These are phyloP conservation scores for Anthonomus grandis DNA, from an alignment of 1,140 invertebrate genomes.

Conservation along the genomic window DNA sequence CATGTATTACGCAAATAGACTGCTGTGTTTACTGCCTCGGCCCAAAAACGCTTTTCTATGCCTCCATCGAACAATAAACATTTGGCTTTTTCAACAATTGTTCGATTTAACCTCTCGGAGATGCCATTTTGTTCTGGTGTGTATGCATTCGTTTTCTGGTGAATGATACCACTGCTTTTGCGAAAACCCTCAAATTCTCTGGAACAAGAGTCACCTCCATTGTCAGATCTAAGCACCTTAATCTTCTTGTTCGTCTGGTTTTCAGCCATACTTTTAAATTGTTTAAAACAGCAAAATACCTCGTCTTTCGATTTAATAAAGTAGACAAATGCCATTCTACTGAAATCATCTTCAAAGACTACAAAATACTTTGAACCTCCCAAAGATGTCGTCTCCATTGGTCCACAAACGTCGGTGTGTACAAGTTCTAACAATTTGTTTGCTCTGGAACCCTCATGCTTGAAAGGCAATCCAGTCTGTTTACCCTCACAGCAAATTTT, in stretches of 20 bases:
- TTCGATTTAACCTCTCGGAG: conserved; percentile 47
- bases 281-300: conserved; percentile 30
- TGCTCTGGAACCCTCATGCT: conserved; percentile 24
- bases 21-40: conserved; percentile 48
- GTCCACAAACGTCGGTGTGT: conserved; percentile 40
- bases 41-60: conserved; percentile 45
- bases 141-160: conserved; percentile 38
- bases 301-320: conserved; percentile 43
- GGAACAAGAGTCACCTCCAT: conserved; percentile 36
- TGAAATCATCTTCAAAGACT: conserved; percentile 46
- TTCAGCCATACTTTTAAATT: conserved; percentile 39
- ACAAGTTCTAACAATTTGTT: conserved; percentile 40
- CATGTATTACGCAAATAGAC: conserved; percentile 49
- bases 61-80: conserved; percentile 43
- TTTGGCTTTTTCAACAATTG: conserved; percentile 44
- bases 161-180: conserved; percentile 33
- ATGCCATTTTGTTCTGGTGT: conserved; percentile 50
- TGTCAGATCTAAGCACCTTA: conserved; percentile 37
- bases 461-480: conserved; percentile 37
- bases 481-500: conserved; percentile 42
- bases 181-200: conserved; percentile 35
- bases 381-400: conserved; percentile 38
- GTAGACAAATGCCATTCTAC: conserved; percentile 43
- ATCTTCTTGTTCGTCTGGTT: no score
- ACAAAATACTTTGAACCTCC: conserved; percentile 46